These are phyloP conservation scores for Zygothrica quintamaculata DNA, from an alignment of 2,888 invertebrate genomes.

Conservation along the genomic window DNA sequence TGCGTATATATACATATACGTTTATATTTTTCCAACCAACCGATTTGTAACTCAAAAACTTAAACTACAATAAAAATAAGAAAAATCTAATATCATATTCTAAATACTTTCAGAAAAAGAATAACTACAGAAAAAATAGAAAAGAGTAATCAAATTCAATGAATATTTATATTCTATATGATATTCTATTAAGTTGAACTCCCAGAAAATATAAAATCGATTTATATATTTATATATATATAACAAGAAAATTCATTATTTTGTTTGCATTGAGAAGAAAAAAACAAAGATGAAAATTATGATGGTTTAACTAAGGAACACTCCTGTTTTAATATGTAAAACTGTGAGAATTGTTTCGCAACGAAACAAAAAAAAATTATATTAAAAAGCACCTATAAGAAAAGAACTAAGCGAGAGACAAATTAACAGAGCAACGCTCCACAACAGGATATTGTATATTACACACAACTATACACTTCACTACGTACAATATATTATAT, in stretches of 20 bases:
- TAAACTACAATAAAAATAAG: constrained; percentile 34
- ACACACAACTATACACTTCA: constrained; percentile 27
- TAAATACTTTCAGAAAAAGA: constrained; percentile 52
- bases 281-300: constrained; percentile 23
- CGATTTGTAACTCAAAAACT: constrained; percentile 46
- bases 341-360: constrained; percentile 79
- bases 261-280: constrained; percentile 50
- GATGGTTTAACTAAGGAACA: constrained; percentile 43
- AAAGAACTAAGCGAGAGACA: constrained; percentile 26
- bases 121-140: constrained; percentile 26
- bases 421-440: constrained; percentile 53
- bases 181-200: constrained; percentile 37
- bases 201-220: constrained; percentile 61
- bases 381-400: constrained; percentile 46
- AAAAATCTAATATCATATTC: constrained; percentile 11
- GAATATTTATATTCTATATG: constrained; percentile 19
- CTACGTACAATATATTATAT: constrained; percentile 27
- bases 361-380: constrained; percentile 70
- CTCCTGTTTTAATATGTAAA: constrained; percentile 60
- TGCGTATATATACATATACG: constrained; percentile 38
- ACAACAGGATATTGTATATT: constrained; percentile 43
- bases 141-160: constrained; percentile 14
- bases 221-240: constrained; percentile 55
- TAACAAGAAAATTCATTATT: constrained; percentile 47
- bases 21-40: constrained; percentile 71